Conservation (phyloP, 2,888 invertebrate genomes). For the Cyaniris semiargus region DNA sequence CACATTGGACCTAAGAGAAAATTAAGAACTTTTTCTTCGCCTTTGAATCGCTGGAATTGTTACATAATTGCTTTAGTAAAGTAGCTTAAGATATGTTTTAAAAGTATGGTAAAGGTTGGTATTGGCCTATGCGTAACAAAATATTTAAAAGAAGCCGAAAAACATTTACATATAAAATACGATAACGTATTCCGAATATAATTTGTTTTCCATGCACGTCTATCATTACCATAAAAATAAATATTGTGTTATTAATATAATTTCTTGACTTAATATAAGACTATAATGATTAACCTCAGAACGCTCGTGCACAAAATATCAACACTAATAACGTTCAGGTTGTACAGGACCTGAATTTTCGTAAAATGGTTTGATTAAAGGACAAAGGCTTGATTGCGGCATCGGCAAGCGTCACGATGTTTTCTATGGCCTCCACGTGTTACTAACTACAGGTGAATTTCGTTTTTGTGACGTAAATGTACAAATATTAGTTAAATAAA, state of each 20-base stretch:
- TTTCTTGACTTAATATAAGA: too few species aligned
- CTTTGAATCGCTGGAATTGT: slow-evolving; percentile 40
- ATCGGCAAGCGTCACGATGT: background rate
- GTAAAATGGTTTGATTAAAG: slow-evolving; percentile 15
- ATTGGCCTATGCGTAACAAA: background rate
- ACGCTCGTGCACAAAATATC: background rate
- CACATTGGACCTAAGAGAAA: slow-evolving; percentile 50
- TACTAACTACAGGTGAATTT: slow-evolving; percentile 6
- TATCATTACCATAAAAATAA: too few species aligned
- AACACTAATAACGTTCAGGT: background rate
- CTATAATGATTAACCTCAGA: background rate
- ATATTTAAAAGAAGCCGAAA: background rate
- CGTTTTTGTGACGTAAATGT: background rate
- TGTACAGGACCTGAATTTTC: background rate
- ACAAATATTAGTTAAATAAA: background rate
- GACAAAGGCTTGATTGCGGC: slow-evolving; percentile 13
- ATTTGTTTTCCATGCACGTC: too few species aligned
- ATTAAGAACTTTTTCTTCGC: slow-evolving; percentile 45
- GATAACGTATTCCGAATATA: too few species aligned
- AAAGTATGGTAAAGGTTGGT: too few species aligned
- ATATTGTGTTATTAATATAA: too few species aligned
- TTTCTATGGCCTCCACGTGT: background rate
- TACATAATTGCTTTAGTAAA: background rate
- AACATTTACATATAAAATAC: too few species aligned
- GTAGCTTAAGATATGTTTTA: background rate